Conservation (phyloP, 2,888 invertebrate genomes). For the Eupsilia transversa region DNA sequence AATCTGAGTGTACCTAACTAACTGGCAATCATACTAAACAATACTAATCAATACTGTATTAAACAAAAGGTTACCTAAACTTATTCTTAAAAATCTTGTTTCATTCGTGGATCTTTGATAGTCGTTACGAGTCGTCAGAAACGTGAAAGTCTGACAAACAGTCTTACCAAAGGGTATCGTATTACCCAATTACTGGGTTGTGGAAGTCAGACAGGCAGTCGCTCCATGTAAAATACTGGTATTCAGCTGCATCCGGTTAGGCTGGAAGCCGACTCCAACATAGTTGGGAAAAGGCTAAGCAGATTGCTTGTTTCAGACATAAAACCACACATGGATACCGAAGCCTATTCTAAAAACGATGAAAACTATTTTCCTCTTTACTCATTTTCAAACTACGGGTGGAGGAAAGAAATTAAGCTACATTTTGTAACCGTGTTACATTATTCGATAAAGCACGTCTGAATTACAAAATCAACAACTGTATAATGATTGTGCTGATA, state of each 20-base stretch:
- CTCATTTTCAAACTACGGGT: background rate
- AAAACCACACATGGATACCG: constrained; percentile 1
- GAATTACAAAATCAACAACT: constrained; percentile 19
- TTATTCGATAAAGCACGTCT: constrained; percentile 43
- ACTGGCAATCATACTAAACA: no score
- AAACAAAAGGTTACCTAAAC: background rate
- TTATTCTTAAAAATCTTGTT: background rate
- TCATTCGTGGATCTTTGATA: no score
- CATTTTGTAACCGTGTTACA: constrained; percentile 10
- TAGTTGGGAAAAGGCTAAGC: no score
- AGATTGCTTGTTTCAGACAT: background rate
- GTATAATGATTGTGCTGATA: constrained; percentile 28
- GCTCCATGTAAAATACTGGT: no score
- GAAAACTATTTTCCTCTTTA: background rate
- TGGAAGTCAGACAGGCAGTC: no score
- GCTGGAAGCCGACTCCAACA: no score
- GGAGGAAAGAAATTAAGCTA: background rate
- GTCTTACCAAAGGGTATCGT: no score
- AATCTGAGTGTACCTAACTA: background rate
- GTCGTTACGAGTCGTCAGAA: no score
- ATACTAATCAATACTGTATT: no score
- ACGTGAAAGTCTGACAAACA: no score
- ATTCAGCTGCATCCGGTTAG: no score
- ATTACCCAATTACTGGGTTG: no score
- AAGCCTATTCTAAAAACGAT: background rate